These are phyloP conservation scores for Dicranocentrus wangi DNA, from an alignment of 2,888 invertebrate species.

Conservation along the genomic window DNA sequence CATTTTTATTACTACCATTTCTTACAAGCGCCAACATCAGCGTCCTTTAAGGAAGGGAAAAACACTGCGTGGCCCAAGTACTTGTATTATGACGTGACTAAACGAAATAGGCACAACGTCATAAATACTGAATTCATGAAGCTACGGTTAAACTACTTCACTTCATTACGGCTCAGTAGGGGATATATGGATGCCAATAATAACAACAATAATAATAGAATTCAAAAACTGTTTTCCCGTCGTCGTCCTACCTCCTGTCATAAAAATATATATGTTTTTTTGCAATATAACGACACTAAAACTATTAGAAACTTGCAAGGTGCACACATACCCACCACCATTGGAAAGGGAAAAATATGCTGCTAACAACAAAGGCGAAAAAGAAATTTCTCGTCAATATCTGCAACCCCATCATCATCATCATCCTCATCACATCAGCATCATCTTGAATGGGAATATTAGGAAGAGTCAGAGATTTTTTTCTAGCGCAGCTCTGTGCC, in stretches of 20 bases:
- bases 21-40: no score
- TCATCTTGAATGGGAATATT: neutral
- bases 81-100: conserved; percentile 51
- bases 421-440: neutral
- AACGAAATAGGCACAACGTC: conserved; percentile 61
- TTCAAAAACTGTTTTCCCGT: conserved; percentile 41
- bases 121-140: conserved; percentile 62
- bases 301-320: conserved; percentile 9
- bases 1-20: no score
- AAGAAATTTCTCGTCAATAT: neutral
- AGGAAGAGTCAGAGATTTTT: neutral
- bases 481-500: neutral
- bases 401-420: no score
- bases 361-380: neutral
- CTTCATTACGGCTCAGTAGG: conserved; percentile 59
- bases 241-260: no score
- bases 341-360: neutral
- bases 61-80: no score
- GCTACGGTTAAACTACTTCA: conserved; percentile 64
- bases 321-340: neutral
- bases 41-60: no score
- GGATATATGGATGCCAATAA: conserved; percentile 32
- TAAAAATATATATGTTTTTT: conserved; percentile 61
- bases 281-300: conserved; percentile 46
- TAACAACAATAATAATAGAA: conserved; percentile 46